A percentile compares a stretch with the other conserved stretches of the same genome.
Conservation (phyloP, 1,140 invertebrate genomes). For the Cataglyphis hispanica region DNA sequence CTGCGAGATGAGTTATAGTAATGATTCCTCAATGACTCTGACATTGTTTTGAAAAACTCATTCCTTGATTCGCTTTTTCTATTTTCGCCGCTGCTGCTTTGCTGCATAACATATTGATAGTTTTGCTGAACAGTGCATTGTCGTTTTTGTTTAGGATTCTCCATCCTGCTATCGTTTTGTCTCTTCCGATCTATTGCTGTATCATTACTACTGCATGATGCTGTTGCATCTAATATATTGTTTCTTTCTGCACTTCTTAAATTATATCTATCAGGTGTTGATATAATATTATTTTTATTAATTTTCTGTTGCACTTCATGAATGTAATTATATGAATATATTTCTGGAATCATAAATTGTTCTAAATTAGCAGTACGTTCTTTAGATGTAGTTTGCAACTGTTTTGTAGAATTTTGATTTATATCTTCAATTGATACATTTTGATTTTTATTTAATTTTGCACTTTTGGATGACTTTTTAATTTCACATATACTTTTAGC, state of each 20-base stretch:
- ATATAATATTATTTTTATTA: background rate
- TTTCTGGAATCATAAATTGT: background rate
- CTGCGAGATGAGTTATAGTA: constrained; percentile 88
- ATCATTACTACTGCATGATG: background rate
- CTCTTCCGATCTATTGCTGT: background rate
- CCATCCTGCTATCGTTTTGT: background rate
- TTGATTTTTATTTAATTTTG: constrained; percentile 1
- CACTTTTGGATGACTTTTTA: constrained; percentile 61
- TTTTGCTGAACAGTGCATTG: background rate
- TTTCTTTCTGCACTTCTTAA: background rate
- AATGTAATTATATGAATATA: background rate
- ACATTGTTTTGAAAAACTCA: constrained; percentile 78
- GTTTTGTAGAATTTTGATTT: background rate
- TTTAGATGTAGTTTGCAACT: background rate
- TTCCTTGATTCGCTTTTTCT: constrained; percentile 24
- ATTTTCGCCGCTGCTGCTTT: background rate
- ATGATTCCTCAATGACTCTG: constrained; percentile 87
- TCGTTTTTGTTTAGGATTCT: background rate
- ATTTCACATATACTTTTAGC: constrained; percentile 75
- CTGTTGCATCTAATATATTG: background rate
- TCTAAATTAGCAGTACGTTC: background rate
- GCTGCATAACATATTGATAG: background rate
- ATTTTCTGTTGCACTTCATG: background rate
- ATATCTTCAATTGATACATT: background rate
- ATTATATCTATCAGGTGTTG: background rate